Evolutionary conservation across 2,888 invertebrate genomes (phyloP), one percentile per base, ranked within the genome.

Genomic region (Chrysina gloriosa): DNA sequence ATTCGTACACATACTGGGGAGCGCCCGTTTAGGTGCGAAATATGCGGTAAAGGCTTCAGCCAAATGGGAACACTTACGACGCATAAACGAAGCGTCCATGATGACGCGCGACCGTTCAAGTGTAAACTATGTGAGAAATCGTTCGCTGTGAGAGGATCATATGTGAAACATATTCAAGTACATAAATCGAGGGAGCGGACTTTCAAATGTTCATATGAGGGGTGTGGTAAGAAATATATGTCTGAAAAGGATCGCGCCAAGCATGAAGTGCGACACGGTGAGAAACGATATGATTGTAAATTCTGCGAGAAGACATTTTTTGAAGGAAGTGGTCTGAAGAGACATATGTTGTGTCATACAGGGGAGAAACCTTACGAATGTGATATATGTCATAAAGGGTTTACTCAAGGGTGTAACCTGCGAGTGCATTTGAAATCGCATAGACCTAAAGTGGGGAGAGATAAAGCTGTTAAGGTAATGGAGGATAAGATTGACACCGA

Each of bases 321-420:
- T 21, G 71, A 70, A 39, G 68, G 71, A 11, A 68, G 65, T 29
- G 71, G 69, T 11, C 39, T 74, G 14, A 73, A 70, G 34, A 67
- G 67, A 9, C 74, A 74, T 45, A 52, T 31, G 19, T 58, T 71
- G 25, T 71, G 68, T 25, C 74, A 74, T 34, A 70, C 70, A 0
- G 71, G 71, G 2, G 67, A 70, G 31, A 71, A 70, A 29, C 71
- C 73, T 1, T 70, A 71, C 19, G 56, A 65, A 19, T 74, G 74
- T 52, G 34, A 65, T 9, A 45, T 61, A 29, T 74, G 74, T 42
- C 71, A 54, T 7, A 73, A 73, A 45, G 65, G 67, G 0, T 73
- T 70, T 34, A 67, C 67, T 14, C 71, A 71, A 5, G 70, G 73
- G 36, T 71, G 68, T 21, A 72, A 74, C 27, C 61, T 74, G n/a